phyloP scores from a whole-genome alignment of 1,140 invertebrate genomes.

The Belonocnema kinseyi region DNA sequence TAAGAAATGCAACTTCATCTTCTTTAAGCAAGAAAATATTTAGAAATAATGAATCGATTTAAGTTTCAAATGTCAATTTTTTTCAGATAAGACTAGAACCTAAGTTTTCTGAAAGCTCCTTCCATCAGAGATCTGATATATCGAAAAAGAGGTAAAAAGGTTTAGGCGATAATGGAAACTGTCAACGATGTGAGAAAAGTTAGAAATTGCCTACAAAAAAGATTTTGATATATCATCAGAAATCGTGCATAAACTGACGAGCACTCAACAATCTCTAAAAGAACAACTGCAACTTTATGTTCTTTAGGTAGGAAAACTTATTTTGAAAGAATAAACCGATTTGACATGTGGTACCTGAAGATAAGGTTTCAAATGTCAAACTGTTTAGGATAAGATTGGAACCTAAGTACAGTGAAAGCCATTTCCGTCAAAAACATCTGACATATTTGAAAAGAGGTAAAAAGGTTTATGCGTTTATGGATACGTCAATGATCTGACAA shows the following conservation, averaged over 20 bases:
- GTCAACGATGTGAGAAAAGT: not conserved
- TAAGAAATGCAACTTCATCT: too few relatives aligned
- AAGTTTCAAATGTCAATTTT: constrained; percentile 9
- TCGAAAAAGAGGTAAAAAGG: not conserved
- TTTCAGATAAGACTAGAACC: not conserved
- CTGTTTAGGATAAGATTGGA: not conserved
- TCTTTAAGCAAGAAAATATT: too few relatives aligned
- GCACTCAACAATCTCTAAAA: constrained; percentile 6
- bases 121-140: constrained; percentile 21
- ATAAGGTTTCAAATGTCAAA: constrained; percentile 28
- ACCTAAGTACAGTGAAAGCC: constrained; percentile 2
- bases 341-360: constrained; percentile 20
- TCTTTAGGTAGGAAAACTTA: not conserved
- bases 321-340: not conserved
- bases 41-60: not conserved
- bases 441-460: not conserved
- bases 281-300: not conserved
- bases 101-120: constrained; percentile 12
- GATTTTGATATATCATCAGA: not conserved
- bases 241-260: constrained; percentile 19
- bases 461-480: constrained; percentile 14
- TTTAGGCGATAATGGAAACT: constrained; percentile 2
- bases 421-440: constrained; percentile 8
- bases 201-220: not conserved
- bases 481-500: not conserved